phyloP scores from a whole-genome alignment of 2,888 invertebrate species.

The Cryptophagus acutangulus region DNA sequence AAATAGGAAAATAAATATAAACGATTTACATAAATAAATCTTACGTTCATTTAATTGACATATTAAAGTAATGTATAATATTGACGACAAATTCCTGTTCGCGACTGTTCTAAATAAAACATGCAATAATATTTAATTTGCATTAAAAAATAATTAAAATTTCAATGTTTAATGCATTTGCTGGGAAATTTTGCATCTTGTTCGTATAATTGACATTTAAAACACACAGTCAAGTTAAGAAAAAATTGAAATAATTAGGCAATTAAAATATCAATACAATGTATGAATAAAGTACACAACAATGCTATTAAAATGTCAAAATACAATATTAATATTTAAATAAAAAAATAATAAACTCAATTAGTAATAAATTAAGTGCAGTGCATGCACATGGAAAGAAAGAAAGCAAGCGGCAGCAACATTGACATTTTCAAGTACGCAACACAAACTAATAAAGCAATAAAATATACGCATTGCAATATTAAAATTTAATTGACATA shows the following conservation, averaged over 20 bases:
- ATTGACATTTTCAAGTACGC: slow-evolving; percentile 6
- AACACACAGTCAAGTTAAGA: background rate
- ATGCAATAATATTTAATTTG: too few relatives aligned
- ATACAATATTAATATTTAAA: slow-evolving; percentile 4
- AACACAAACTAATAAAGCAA: slow-evolving; percentile 6
- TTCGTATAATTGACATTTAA: too few relatives aligned
- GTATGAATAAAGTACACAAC: background rate
- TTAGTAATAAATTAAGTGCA: slow-evolving; percentile 3
- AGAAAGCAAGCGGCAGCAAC: slow-evolving; percentile 3
- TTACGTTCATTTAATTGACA: too few relatives aligned
- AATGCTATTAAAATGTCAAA: slow-evolving; percentile 5
- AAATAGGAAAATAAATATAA: too few relatives aligned
- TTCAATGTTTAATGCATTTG: too few relatives aligned
- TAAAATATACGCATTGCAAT: slow-evolving; percentile 6
- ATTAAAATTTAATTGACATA: slow-evolving; percentile 8
- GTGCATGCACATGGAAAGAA: background rate
- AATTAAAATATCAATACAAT: slow-evolving; percentile 1
- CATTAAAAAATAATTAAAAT: too few relatives aligned
- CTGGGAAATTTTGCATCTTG: too few relatives aligned
- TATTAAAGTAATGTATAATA: too few relatives aligned
- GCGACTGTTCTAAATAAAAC: too few relatives aligned
- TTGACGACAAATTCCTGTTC: too few relatives aligned
- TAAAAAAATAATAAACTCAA: background rate
- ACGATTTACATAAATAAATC: too few relatives aligned
- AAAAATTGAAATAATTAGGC: background rate